Conservation (phyloP, 2,888 invertebrate genomes). For the Ernsta delagoae region DNA sequence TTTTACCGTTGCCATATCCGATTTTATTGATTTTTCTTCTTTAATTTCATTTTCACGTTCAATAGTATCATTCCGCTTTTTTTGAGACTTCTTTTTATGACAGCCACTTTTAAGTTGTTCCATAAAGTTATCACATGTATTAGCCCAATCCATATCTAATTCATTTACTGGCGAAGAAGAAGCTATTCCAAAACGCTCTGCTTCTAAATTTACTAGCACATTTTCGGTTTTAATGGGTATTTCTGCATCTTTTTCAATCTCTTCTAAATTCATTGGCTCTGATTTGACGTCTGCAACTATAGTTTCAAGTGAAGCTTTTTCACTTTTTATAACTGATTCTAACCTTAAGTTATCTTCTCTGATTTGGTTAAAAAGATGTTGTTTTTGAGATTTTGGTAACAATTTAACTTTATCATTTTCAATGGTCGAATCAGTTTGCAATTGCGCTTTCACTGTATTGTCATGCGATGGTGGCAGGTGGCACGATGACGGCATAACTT, state of each 20-base stretch:
- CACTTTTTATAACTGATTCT: conserved; percentile 86
- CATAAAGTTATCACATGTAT: conserved; percentile 91
- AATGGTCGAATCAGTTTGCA: conserved; percentile 47
- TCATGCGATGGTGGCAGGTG: conserved; percentile 64
- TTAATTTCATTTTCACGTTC: conserved; percentile 57
- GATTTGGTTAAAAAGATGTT: conserved; percentile 79
- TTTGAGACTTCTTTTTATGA: conserved; percentile 83
- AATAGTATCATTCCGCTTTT: conserved; percentile 73
- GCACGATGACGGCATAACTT: conserved; percentile 80
- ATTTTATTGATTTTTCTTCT: conserved; percentile 40
- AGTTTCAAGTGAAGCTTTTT: conserved; percentile 77
- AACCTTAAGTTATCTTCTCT: conserved; percentile 72
- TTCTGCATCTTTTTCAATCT: conserved; percentile 85
- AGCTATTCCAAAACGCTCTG: conserved; percentile 43
- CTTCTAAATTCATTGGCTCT: conserved; percentile 88
- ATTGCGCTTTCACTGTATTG: conserved; percentile 53
- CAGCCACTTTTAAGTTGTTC: conserved; percentile 88
- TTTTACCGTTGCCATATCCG: conserved; percentile 10
- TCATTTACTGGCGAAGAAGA: conserved; percentile 49
- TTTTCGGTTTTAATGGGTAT: conserved; percentile 71
- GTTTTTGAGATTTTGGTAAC: conserved; percentile 73
- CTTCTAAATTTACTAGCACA: conserved; percentile 55
- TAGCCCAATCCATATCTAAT: conserved; percentile 85
- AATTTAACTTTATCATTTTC: conserved; percentile 62
- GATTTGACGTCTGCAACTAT: conserved; percentile 86